Base-by-base conservation (phyloP, 2,113 vertebrate genomes). In the Garra rufa region DNA sequence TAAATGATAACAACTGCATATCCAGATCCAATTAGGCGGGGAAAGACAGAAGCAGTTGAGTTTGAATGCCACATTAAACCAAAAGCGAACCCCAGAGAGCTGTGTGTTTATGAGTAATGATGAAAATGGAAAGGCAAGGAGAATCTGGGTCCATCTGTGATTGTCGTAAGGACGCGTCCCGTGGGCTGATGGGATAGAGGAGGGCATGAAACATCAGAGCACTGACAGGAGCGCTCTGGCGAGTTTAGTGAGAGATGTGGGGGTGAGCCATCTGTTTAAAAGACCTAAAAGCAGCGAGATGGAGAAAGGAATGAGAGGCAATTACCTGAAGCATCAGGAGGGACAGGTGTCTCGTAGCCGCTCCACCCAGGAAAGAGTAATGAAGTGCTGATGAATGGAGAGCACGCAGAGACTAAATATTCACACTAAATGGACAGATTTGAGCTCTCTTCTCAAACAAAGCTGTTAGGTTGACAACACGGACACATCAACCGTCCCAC, bases 1-100 rank as follows among this genome's bases (percentile, higher is more conserved):
- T 90, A 93, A 92, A 93, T 93, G 92, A 91, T 91, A 91, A 87
- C 89, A 89, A 93, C 89, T 91, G 91, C 92, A 88, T 85, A 92
- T 93, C 57, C 87, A 90, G 89, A 91, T 91, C 91, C 93, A 93
- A 93, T 95, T 94, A 94, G 93, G 85, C 46, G 38, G 59, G 69
- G 75, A 41, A 86, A 88, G 89, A 88, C 83, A 83, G 71, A 89
- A 89, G 83, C 87, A 87, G 91, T 89, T 90, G 82, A 76, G 87
- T 87, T 89, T 26, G 59, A 86, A 90, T 86, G 81, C 89, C 87
- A 90, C 80, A 85, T 92, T 93, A 92, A 92, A 92, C 90, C 85
- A 76, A 87, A 93, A 93, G 87, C 34, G 59, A 90, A 89, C 93
- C 92, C 92, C 67, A 48, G 92, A 90, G 92, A 88, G 87, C 86